Base-by-base conservation (phyloP, 2,797 vertebrate species). In the Arnoldichthys spilopterus region DNA sequence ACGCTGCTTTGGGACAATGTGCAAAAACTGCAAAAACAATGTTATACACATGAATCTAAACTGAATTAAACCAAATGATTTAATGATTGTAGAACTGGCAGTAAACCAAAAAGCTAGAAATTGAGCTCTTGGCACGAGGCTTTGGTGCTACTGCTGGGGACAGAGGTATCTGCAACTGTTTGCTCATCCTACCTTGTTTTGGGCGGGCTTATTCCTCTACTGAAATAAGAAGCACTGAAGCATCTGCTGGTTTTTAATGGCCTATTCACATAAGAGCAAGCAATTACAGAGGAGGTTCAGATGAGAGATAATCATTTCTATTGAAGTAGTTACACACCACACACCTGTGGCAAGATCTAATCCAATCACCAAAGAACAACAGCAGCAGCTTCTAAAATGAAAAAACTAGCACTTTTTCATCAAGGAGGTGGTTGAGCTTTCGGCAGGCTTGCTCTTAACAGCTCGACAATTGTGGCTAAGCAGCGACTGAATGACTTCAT, bases 181-280 rank as follows among this genome's bases (percentile, higher is more conserved):
- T 34, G 20, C 49, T 15, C 24, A 32, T 70, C 20, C 67, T 34
- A 16, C n/a, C n/a, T 43, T 28, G 43, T 26, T 30, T 13, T 30
- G 26, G 49, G 49, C 13, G 2, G 40, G 40, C 20, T 71, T 16
- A 56, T 56, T 54, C n/a, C 18, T 47, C 45, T 18, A n/a, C 28
- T 71, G 49, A 51, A 16, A 56, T 40, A 11, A 26, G 30, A 51
- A 7, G 30, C 49, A 24, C 30, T 24, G 69, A 40, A 54, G 30
- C 69, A 71, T 71, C 69, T 71, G 69, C 32, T 56, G 11, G 9
- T 37, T 32, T n/a, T 71, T 37, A 71, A 71, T 71, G 69, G 32
- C n/a, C 51, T 40, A 37, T 71, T 32, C 69, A 71, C 32, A 56
- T 37, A 37, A 37, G 51, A 56, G 68, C 4, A 49, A n/a, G 68